Evolutionary conservation across 2,888 invertebrate genomes (phyloP).

Genomic region (Amblyjoppa fuscipennis): DNA sequence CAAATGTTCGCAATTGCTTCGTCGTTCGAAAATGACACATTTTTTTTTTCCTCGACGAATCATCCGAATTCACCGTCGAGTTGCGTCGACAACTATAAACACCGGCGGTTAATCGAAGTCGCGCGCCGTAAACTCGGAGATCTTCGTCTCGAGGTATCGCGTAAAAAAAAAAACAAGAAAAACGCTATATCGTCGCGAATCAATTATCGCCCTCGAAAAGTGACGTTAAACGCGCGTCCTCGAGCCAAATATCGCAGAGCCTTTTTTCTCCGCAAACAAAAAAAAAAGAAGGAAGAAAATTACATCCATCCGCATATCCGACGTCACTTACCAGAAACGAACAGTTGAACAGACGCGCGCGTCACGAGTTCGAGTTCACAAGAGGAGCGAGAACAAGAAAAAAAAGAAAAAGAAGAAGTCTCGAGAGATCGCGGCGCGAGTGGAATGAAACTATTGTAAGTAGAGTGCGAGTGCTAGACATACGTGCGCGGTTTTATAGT

Average conservation of each 20-base stretch:
- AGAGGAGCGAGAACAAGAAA: conserved; percentile 11
- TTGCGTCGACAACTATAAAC: background rate
- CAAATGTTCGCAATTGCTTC: no score
- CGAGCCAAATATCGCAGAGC: background rate
- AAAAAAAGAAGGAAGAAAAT: background rate
- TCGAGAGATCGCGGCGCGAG: conserved; percentile 52
- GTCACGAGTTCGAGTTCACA: background rate
- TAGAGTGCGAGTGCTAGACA: conserved; percentile 9
- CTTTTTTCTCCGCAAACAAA: background rate
- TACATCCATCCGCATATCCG: background rate
- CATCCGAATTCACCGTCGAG: background rate
- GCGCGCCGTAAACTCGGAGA: background rate
- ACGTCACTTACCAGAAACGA: conserved; percentile 25
- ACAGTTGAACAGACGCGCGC: background rate
- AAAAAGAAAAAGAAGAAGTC: conserved; percentile 26
- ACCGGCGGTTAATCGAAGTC: background rate
- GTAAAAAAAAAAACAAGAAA: background rate
- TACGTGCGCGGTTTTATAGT: background rate
- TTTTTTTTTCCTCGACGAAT: background rate
- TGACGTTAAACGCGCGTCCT: background rate
- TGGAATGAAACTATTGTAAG: background rate
- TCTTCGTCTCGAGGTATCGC: background rate
- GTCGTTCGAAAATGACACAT: background rate
- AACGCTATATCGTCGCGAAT: background rate
- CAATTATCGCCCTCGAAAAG: background rate